Percentiles rank a stretch among this genome's conserved stretches.
These are phyloP conservation scores for Thyatira batis DNA, from an alignment of 2,888 invertebrate genomes.

Conservation along the genomic window DNA sequence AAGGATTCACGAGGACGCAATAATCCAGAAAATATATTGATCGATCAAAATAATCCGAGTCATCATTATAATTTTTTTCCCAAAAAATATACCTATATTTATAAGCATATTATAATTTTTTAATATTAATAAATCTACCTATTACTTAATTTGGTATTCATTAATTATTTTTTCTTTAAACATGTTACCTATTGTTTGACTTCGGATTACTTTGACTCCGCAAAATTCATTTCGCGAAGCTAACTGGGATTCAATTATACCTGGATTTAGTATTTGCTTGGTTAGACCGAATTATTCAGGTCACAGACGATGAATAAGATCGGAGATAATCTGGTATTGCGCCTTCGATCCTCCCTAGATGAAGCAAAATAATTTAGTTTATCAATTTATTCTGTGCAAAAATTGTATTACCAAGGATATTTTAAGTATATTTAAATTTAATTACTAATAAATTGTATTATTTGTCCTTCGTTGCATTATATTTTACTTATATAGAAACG, in stretches of 20 bases:
- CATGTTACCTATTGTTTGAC: neutral
- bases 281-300: slow-evolving; percentile 35
- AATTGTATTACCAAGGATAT: neutral
- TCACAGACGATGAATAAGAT: slow-evolving; percentile 53
- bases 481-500: no score
- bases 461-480: no score
- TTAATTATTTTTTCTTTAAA: no score
- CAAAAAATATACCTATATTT: neutral
- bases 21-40: slow-evolving; percentile 38
- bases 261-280: neutral
- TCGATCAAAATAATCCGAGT: slow-evolving; percentile 6
- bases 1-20: slow-evolving; percentile 80
- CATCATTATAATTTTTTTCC: neutral
- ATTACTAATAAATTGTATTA: no score
- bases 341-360: slow-evolving; percentile 75
- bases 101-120: no score
- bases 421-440: no score
- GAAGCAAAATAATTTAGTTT: slow-evolving; percentile 39
- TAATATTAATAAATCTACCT: no score
- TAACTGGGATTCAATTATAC: slow-evolving; percentile 1
- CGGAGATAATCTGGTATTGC: slow-evolving; percentile 67
- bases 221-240: slow-evolving; percentile 1
- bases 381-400: neutral
- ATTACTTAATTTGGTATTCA: no score
- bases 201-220: slow-evolving; percentile 1